Evolutionary conservation across 2,888 invertebrate species (phyloP).

Genomic region (Sarcophaga variegata): DNA sequence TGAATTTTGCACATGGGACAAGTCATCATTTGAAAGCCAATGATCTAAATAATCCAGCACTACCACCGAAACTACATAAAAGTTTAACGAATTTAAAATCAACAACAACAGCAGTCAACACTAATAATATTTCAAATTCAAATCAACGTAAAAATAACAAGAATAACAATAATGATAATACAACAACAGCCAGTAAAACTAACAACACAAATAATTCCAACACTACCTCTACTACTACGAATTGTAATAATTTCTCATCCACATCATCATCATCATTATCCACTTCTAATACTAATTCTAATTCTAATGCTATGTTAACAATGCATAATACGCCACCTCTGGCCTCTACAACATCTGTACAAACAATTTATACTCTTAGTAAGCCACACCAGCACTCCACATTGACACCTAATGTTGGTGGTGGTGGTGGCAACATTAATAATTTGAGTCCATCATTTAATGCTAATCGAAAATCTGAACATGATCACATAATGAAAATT

Average conservation of each 20-base stretch:
- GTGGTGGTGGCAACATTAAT: slow-evolving; percentile 24
- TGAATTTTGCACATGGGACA: slow-evolving; percentile 77
- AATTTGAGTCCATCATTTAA: slow-evolving; percentile 47
- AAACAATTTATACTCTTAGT: slow-evolving; percentile 78
- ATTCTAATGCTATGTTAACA: neutral
- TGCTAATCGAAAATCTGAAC: slow-evolving; percentile 69
- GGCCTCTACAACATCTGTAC: slow-evolving; percentile 72
- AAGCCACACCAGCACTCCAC: slow-evolving; percentile 71
- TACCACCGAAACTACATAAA: slow-evolving; percentile 82
- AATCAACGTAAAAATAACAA: slow-evolving; percentile 57
- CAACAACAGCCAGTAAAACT: slow-evolving; percentile 40
- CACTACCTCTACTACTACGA: slow-evolving; percentile 66
- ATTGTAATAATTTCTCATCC: slow-evolving; percentile 61
- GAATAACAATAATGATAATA: slow-evolving; percentile 66
- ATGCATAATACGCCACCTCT: slow-evolving; percentile 53
- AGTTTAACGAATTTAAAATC: slow-evolving; percentile 80
- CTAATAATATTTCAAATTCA: slow-evolving; percentile 28
- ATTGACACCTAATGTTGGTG: slow-evolving; percentile 44
- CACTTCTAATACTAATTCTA: slow-evolving; percentile 28
- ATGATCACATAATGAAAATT: slow-evolving; percentile 72
- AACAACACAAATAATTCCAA: slow-evolving; percentile 67
- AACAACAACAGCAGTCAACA: slow-evolving; percentile 65
- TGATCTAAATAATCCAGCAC: slow-evolving; percentile 77
- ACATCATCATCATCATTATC: slow-evolving; percentile 49
- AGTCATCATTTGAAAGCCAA: slow-evolving; percentile 73